Conservation (phyloP, 2,888 invertebrate species). For the Orchesella flavescens region DNA sequence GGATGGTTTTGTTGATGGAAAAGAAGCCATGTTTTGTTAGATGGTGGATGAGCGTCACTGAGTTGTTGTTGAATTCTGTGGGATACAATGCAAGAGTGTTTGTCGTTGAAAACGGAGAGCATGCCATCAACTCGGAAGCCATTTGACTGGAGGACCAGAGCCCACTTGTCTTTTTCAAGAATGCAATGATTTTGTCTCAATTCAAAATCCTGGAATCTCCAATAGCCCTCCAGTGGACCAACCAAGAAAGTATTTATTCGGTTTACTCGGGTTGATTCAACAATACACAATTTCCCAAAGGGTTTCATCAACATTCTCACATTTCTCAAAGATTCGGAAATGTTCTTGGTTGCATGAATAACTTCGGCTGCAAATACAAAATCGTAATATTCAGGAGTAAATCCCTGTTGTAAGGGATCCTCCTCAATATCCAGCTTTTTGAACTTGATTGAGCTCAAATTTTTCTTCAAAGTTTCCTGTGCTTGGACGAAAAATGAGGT, state of each 20-base stretch:
- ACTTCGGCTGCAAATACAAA: slow-evolving; percentile 37
- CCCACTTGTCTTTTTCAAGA: slow-evolving; percentile 10
- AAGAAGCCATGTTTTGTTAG: not conserved
- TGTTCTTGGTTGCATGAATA: slow-evolving; percentile 49
- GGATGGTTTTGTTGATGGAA: not conserved
- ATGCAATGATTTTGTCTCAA: slow-evolving; percentile 25
- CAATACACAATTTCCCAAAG: slow-evolving; percentile 14
- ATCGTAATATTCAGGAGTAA: slow-evolving; percentile 47
- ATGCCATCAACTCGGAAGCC: slow-evolving; percentile 5
- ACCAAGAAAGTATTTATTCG: slow-evolving; percentile 32
- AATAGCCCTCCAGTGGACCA: slow-evolving; percentile 51
- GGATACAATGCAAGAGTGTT: not conserved
- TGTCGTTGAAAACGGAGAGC: not conserved
- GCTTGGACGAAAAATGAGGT: slow-evolving; percentile 25
- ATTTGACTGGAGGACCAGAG: not conserved
- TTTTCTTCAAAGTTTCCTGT: slow-evolving; percentile 8
- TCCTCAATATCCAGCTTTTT: slow-evolving; percentile 47
- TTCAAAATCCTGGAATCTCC: slow-evolving; percentile 53
- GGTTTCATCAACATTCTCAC: slow-evolving; percentile 27
- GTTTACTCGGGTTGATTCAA: slow-evolving; percentile 22
- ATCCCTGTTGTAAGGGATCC: slow-evolving; percentile 43
- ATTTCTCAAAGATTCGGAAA: slow-evolving; percentile 13
- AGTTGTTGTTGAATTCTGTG: not conserved
- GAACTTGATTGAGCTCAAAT: not conserved
- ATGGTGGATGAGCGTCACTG: no score